Percentiles rank a stretch among this genome's conserved stretches.
Evolutionary conservation across 2,797 vertebrate species (phyloP).

Genomic region (Platyrinchus mystaceus): DNA sequence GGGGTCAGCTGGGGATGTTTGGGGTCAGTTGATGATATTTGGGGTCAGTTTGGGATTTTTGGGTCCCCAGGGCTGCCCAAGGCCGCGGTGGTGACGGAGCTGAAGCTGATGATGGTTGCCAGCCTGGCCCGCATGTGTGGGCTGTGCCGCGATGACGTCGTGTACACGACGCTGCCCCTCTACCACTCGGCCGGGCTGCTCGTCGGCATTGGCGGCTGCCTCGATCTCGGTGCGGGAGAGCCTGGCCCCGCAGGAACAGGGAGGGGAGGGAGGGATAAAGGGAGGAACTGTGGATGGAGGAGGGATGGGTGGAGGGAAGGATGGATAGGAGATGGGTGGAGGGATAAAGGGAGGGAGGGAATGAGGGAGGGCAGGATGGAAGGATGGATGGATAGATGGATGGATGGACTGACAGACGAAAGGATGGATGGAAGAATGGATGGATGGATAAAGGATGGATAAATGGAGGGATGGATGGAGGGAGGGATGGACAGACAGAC

Average conservation of each 20-base stretch:
- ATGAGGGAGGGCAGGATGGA: too few species aligned
- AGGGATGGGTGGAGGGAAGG: background rate
- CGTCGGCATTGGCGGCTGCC: background rate
- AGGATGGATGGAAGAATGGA: background rate
- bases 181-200: background rate
- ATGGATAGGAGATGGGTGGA: too few species aligned
- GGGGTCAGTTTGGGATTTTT: background rate
- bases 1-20: too few species aligned
- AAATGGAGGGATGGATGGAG: too few species aligned
- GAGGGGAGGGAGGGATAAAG: too few species aligned
- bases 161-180: background rate
- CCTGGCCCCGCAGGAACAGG: background rate
- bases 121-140: background rate
- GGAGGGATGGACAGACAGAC: background rate
- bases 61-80: background rate
- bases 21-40: background rate
- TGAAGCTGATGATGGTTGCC: background rate
- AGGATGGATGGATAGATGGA: too few species aligned
- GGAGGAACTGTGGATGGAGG: background rate
- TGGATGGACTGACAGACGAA: too few species aligned
- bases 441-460: background rate
- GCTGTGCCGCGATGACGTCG: background rate
- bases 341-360: too few species aligned
- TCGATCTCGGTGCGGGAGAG: background rate
- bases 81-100: background rate